Conservation (phyloP, 2,113 vertebrate species). For the Chloroceryle aenea region DNA sequence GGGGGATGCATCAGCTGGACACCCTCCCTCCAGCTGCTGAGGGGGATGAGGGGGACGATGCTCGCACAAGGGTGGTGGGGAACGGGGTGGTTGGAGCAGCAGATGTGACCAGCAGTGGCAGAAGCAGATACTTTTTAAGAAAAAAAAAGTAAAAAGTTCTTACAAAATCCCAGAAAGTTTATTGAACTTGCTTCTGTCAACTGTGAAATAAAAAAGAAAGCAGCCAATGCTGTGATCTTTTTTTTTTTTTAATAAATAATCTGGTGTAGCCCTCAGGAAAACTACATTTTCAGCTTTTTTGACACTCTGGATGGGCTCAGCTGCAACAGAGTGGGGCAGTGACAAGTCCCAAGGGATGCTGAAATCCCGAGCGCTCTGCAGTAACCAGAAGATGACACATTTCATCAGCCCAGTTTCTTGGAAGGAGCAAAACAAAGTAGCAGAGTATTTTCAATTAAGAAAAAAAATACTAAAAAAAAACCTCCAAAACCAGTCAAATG, state of each 20-base stretch:
- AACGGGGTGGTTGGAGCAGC: rapidly evolving
- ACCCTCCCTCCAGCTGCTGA: not conserved
- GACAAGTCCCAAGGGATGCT: not conserved
- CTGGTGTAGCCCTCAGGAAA: not conserved
- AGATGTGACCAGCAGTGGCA: not conserved
- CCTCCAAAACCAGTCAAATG: not conserved
- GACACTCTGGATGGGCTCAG: not conserved
- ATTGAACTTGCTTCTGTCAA: not conserved
- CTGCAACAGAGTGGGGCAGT: not conserved
- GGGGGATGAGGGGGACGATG: not conserved
- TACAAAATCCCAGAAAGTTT: not conserved
- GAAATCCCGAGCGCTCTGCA: not conserved
- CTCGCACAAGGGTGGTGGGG: rapidly evolving
- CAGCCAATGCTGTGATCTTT: not conserved
- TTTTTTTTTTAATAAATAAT: not conserved
- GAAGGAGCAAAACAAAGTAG: not conserved
- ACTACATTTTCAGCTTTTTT: not conserved
- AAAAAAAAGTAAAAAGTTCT: no score
- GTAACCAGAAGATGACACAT: not conserved
- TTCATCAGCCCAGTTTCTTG: slow-evolving; percentile 1
- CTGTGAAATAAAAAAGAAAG: not conserved
- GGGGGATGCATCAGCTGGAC: rapidly evolving
- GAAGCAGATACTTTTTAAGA: not conserved
- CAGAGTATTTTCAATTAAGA: not conserved
- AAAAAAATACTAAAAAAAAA: not conserved